Evolutionary conservation across 1,140 invertebrate genomes (phyloP).

Genomic region (Monomorium pharaonis): DNA sequence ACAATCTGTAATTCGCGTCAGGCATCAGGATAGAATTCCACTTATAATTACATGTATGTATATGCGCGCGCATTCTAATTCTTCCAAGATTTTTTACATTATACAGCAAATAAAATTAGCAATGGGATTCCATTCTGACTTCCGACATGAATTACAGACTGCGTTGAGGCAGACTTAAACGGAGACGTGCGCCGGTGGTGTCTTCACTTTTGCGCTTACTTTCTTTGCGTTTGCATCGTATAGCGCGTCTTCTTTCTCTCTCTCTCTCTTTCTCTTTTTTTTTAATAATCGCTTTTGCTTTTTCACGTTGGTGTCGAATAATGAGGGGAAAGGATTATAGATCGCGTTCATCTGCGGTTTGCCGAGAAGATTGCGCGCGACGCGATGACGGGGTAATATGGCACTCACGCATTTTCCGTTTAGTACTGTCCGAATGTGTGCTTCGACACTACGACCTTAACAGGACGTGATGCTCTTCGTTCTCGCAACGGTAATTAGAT

Average conservation of each 20-base stretch:
- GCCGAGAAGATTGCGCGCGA: not conserved
- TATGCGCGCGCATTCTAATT: too few relatives aligned
- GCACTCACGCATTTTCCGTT: not conserved
- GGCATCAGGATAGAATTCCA: not conserved
- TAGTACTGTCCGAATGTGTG: not conserved
- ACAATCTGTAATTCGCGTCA: not conserved
- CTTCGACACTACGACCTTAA: not conserved
- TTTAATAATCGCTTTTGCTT: conserved; percentile 9
- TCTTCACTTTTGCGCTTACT: conserved; percentile 23
- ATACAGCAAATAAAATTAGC: not conserved
- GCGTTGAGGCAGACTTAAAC: not conserved
- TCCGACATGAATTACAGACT: not conserved
- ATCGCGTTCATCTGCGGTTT: conserved; percentile 32
- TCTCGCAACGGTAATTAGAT: conserved; percentile 59
- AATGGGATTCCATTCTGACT: not conserved
- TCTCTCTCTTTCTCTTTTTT: not conserved
- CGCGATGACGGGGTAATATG: conserved; percentile 9
- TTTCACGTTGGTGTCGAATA: not conserved
- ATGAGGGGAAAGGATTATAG: not conserved
- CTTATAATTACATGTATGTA: not conserved
- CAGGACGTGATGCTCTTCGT: conserved; percentile 1
- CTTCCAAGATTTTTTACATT: not conserved
- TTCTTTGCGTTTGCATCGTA: not conserved
- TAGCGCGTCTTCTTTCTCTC: not conserved
- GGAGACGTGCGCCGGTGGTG: not conserved